A percentile compares a stretch with the other conserved stretches of the same genome.
Evolutionary conservation across 1,140 invertebrate genomes (phyloP).

Genomic region (Orussus abietinus): DNA sequence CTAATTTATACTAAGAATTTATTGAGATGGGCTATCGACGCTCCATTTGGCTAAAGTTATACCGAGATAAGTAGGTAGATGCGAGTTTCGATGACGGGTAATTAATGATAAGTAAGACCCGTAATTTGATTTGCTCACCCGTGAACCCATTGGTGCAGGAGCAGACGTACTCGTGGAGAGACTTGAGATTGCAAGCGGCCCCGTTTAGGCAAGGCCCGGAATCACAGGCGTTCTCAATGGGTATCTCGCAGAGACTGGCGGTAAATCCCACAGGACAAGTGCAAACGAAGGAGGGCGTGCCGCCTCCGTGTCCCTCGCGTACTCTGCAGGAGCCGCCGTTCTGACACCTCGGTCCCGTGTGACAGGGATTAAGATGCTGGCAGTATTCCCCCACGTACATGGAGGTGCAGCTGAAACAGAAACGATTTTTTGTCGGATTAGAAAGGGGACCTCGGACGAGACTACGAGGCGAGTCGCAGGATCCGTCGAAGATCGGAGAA

Average conservation of each 20-base stretch:
- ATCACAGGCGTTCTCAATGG: conserved; percentile 86
- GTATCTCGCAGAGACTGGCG: conserved; percentile 89
- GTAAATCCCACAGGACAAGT: conserved; percentile 85
- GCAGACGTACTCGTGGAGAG: conserved; percentile 76
- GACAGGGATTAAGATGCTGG: conserved; percentile 87
- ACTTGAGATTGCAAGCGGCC: conserved; percentile 75
- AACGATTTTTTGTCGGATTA: too few species aligned
- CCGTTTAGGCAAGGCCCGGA: conserved; percentile 81
- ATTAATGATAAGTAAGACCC: conserved; percentile 11
- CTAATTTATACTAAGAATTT: too few species aligned
- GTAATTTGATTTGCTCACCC: conserved; percentile 57
- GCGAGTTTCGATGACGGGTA: too few species aligned
- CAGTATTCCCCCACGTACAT: conserved; percentile 92
- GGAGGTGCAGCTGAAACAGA: conserved; percentile 81
- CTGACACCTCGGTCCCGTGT: conserved; percentile 80
- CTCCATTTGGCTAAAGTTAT: too few species aligned
- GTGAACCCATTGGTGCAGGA: conserved; percentile 80
- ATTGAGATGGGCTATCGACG: too few species aligned
- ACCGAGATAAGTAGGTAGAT: too few species aligned
- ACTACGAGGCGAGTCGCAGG: too few species aligned
- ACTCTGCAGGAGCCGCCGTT: conserved; percentile 91
- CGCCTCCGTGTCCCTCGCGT: conserved; percentile 59
- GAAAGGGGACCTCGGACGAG: too few species aligned
- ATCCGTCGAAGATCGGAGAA: too few species aligned
- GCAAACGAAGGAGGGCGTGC: conserved; percentile 77